phyloP scores from a whole-genome alignment of 2,888 invertebrate genomes.

The Andrena camellia region DNA sequence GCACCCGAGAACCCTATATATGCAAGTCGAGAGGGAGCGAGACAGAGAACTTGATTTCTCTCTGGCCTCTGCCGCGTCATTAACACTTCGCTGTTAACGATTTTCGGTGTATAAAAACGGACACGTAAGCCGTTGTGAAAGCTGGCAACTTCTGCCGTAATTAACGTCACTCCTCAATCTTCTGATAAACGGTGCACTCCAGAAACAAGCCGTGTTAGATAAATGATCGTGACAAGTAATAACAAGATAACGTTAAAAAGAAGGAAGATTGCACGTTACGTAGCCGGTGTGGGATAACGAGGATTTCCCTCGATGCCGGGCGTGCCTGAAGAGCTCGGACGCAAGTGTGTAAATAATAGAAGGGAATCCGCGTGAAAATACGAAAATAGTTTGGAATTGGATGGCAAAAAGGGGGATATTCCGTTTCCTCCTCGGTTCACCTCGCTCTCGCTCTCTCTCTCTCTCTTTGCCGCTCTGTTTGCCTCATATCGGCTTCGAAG shows the following conservation, averaged over 20 bases:
- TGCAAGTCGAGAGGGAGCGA: background rate
- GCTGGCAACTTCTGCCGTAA: background rate
- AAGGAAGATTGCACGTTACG: background rate
- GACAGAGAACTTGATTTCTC: constrained; percentile 38
- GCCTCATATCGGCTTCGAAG: constrained; percentile 36
- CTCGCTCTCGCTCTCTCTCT: constrained; percentile 26
- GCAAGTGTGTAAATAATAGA: constrained; percentile 23
- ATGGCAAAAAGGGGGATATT: constrained; percentile 38
- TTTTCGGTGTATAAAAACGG: background rate
- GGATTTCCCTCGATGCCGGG: constrained; percentile 11
- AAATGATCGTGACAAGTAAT: no score
- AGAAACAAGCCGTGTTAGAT: no score
- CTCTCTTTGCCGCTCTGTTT: constrained; percentile 62
- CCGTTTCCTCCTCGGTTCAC: constrained; percentile 28
- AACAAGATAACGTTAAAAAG: no score
- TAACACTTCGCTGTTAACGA: constrained; percentile 23
- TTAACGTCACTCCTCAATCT: background rate
- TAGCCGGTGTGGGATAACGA: constrained; percentile 17
- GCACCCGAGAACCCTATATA: constrained; percentile 25
- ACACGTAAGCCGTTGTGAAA: background rate
- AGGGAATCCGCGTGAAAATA: constrained; percentile 48
- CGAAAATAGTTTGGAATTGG: constrained; percentile 49
- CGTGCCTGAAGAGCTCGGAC: constrained; percentile 20
- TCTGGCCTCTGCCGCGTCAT: constrained; percentile 10
- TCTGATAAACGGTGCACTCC: no score